Percentiles rank a stretch among this genome's conserved stretches.
Evolutionary conservation across 2,113 vertebrate genomes (phyloP).

Genomic region (Gopherus evgoodei): DNA sequence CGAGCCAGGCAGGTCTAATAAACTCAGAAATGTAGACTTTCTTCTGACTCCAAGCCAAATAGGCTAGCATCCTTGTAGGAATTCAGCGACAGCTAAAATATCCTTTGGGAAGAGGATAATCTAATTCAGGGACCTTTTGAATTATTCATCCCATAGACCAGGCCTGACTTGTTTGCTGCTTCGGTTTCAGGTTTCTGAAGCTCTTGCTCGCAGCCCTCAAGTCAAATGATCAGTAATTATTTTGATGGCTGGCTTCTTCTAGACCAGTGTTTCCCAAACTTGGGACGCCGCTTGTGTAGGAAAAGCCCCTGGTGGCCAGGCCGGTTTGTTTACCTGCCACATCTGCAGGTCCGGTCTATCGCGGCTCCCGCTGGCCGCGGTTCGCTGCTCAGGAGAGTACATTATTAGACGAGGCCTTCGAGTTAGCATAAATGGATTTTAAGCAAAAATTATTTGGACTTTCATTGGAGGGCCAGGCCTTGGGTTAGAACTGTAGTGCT

Average conservation of each 20-base stretch:
- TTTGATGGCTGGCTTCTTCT: not conserved
- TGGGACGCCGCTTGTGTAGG: too few relatives aligned
- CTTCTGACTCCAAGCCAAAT: conserved; percentile 6
- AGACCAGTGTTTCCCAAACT: not conserved
- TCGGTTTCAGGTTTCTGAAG: not conserved
- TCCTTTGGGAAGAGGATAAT: not conserved
- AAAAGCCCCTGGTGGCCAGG: too few relatives aligned
- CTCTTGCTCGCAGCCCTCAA: not conserved
- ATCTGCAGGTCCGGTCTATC: too few relatives aligned
- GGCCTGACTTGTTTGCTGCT: conserved; percentile 13
- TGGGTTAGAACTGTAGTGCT: not conserved
- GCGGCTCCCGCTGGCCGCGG: too few relatives aligned
- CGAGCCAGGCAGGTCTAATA: not conserved
- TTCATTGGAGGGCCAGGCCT: not conserved
- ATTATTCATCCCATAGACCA: not conserved
- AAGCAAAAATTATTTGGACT: not conserved
- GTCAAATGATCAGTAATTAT: not conserved
- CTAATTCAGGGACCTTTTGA: not conserved
- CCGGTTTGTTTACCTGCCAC: too few relatives aligned
- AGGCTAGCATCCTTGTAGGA: not conserved
- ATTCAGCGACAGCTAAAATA: not conserved
- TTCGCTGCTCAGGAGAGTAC: too few relatives aligned
- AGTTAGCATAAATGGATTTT: not conserved
- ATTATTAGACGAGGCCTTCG: not conserved
- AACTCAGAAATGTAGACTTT: not conserved